These are phyloP conservation scores for Nyctalus aviator DNA, from an alignment of 2,797 vertebrate species.

Conservation along the genomic window DNA sequence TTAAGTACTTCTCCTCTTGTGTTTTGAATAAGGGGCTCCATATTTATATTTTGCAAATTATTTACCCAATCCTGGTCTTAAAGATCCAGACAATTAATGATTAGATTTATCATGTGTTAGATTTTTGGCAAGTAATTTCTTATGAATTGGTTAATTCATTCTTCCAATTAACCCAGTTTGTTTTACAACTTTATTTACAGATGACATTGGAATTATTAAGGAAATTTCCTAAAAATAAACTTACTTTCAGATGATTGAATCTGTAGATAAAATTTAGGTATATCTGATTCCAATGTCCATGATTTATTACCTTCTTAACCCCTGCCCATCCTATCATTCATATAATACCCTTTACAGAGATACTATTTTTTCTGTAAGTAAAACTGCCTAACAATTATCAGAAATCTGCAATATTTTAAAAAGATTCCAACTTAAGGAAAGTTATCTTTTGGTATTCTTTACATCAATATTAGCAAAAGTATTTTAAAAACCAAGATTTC, in stretches of 20 bases:
- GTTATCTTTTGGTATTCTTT: background rate
- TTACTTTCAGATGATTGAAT: background rate
- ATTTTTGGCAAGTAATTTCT: background rate
- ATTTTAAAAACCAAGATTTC: background rate
- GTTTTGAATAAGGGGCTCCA: background rate
- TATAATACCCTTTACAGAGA: background rate
- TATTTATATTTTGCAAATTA: background rate
- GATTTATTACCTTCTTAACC: background rate
- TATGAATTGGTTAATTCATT: background rate
- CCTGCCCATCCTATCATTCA: background rate
- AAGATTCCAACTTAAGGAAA: background rate
- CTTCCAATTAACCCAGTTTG: background rate
- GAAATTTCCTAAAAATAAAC: background rate
- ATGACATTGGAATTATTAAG: background rate
- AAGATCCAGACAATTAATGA: background rate
- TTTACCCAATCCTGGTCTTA: background rate
- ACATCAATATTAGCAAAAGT: background rate
- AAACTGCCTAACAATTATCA: background rate
- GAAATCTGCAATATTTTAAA: background rate
- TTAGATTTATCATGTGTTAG: background rate
- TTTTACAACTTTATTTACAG: background rate
- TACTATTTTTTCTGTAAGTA: background rate
- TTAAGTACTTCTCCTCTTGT: accelerated
- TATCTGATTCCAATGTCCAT: background rate
- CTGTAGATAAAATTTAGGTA: background rate